phyloP scores from a whole-genome alignment of 2,113 vertebrate genomes.

The Opisthocomus hoazin region DNA sequence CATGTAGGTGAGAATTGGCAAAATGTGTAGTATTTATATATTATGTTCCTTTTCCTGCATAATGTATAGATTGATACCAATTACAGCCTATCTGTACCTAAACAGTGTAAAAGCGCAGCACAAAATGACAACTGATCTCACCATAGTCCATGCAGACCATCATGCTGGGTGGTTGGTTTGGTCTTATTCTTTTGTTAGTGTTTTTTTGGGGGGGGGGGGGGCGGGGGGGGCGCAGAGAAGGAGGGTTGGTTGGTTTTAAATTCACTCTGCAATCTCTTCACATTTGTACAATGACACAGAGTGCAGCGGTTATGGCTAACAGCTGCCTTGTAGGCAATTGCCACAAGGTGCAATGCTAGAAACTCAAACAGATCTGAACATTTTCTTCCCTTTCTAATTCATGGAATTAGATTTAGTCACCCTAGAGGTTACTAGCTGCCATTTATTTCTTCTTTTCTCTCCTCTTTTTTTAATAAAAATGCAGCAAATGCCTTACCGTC shows the following conservation, averaged over 20 bases:
- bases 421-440: neutral
- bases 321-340: neutral
- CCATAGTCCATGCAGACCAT: neutral
- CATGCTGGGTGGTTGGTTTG: neutral
- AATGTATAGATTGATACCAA: accelerated
- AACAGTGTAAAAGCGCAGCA: neutral
- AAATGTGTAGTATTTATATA: neutral
- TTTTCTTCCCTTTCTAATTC: neutral
- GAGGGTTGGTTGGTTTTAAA: neutral
- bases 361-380: neutral
- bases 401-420: neutral
- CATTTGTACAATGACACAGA: neutral
- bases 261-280: neutral
- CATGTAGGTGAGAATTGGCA: neutral
- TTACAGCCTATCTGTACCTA: neutral
- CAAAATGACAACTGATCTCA: neutral
- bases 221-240: no score
- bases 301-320: neutral
- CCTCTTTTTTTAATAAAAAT: neutral
- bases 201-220: neutral
- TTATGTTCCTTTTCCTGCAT: neutral
- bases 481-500: neutral
- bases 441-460: neutral
- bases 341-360: neutral
- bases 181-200: neutral